Evolutionary conservation across 2,888 invertebrate genomes (phyloP).

Genomic region (Eucera pruinosa): DNA sequence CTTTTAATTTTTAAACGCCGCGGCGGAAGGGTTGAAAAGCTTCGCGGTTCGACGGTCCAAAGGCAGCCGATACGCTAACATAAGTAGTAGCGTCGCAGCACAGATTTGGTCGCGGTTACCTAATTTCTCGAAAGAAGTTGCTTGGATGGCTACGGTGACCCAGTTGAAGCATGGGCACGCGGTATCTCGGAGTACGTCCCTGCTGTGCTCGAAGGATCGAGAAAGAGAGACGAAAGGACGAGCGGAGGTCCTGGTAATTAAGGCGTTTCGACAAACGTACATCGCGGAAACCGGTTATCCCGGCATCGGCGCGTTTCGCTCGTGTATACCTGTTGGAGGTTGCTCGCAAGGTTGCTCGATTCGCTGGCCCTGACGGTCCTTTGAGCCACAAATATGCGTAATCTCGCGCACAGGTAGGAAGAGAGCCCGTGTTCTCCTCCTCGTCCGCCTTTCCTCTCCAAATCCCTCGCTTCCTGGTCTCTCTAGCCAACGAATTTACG

Average conservation of each 20-base stretch:
- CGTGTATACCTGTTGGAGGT: constrained; percentile 63
- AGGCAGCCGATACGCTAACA: not conserved
- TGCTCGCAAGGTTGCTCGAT: constrained; percentile 63
- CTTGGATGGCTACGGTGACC: not conserved
- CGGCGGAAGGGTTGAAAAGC: no score
- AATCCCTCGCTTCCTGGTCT: constrained; percentile 31
- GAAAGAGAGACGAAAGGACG: constrained; percentile 51
- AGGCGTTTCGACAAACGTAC: constrained; percentile 75
- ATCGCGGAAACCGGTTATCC: constrained; percentile 75
- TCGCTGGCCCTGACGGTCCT: constrained; percentile 62
- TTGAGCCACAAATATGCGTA: constrained; percentile 61
- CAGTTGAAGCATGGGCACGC: constrained; percentile 18
- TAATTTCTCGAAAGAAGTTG: constrained; percentile 7
- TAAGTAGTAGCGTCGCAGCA: not conserved
- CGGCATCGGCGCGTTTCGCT: constrained; percentile 48
- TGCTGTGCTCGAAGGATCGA: constrained; percentile 42
- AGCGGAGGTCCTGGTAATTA: constrained; percentile 75
- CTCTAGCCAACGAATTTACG: not conserved
- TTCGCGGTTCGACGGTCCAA: not conserved
- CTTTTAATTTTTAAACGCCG: no score
- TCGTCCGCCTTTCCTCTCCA: not conserved
- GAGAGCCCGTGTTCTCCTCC: not conserved
- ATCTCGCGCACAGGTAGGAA: constrained; percentile 46
- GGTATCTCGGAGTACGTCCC: constrained; percentile 9
- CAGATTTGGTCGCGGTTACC: not conserved